phyloP scores from a whole-genome alignment of 1,140 invertebrate genomes.

The Bombus consobrinus region DNA sequence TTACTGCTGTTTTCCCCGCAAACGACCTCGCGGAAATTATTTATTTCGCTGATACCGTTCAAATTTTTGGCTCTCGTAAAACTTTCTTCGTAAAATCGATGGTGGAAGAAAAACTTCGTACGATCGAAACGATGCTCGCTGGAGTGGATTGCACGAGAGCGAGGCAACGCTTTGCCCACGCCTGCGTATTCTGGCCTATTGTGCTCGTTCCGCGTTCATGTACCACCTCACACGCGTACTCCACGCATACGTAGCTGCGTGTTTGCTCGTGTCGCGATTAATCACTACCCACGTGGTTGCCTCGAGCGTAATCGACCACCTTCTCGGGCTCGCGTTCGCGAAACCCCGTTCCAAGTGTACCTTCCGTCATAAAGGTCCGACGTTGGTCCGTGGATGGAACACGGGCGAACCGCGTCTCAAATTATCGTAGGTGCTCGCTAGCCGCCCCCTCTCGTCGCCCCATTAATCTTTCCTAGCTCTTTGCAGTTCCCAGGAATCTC shows the following conservation, averaged over 20 bases:
- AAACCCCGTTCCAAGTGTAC: not conserved
- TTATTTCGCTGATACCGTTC: no score
- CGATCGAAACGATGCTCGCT: not conserved
- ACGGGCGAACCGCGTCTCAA: not conserved
- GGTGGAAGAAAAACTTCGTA: rapidly evolving
- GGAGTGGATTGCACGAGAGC: not conserved
- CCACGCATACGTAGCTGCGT: constrained; percentile 19
- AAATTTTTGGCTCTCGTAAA: no score
- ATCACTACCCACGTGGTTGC: constrained; percentile 66
- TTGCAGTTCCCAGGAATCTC: no score
- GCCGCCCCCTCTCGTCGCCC: not conserved
- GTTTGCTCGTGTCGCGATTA: constrained; percentile 66
- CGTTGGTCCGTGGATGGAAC: not conserved
- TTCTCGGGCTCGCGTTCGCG: not conserved
- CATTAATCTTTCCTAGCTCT: not conserved
- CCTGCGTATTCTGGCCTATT: constrained; percentile 1
- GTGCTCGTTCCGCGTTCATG: not conserved
- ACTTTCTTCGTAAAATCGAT: not conserved
- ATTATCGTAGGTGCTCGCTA: not conserved
- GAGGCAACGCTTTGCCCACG: not conserved
- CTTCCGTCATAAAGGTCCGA: not conserved
- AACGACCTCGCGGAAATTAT: no score
- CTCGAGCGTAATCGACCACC: not conserved
- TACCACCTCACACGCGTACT: not conserved
- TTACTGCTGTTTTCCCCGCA: no score